Conservation (phyloP, 2,888 invertebrate species). For the Dynastes grantii region DNA sequence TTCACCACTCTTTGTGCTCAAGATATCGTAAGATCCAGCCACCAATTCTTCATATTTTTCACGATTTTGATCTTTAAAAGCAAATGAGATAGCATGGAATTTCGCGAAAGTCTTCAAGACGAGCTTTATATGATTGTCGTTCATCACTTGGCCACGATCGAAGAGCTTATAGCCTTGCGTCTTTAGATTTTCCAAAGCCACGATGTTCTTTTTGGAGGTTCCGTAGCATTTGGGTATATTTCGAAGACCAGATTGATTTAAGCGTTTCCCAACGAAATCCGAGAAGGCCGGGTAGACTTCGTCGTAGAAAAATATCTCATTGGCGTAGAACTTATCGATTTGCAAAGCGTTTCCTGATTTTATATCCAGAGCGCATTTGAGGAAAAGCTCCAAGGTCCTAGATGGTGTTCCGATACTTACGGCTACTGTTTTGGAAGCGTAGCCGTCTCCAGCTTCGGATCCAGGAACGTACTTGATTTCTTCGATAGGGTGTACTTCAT, state of each 20-base stretch:
- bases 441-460: conserved; percentile 23
- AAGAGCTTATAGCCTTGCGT: conserved; percentile 63
- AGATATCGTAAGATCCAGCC: neutral
- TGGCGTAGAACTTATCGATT: conserved; percentile 41
- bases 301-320: conserved; percentile 50
- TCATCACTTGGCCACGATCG: conserved; percentile 65
- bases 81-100: conserved; percentile 76
- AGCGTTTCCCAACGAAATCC: conserved; percentile 32
- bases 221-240: conserved; percentile 41
- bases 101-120: conserved; percentile 67
- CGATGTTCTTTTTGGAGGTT: conserved; percentile 47
- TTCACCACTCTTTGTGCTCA: neutral
- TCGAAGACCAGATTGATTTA: neutral
- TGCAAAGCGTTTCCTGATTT: neutral
- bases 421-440: conserved; percentile 13
- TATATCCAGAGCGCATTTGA: conserved; percentile 23
- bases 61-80: conserved; percentile 74
- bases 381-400: neutral
- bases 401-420: neutral
- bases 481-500: neutral
- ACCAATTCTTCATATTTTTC: conserved; percentile 68
- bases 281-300: conserved; percentile 37
- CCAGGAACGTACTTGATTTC: conserved; percentile 9
- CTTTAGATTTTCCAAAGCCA: conserved; percentile 65
- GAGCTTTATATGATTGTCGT: conserved; percentile 66